Percentiles rank a stretch among this genome's conserved stretches.
Conservation (phyloP, 1,140 invertebrate genomes). For the Leguminivora glycinivorella region DNA sequence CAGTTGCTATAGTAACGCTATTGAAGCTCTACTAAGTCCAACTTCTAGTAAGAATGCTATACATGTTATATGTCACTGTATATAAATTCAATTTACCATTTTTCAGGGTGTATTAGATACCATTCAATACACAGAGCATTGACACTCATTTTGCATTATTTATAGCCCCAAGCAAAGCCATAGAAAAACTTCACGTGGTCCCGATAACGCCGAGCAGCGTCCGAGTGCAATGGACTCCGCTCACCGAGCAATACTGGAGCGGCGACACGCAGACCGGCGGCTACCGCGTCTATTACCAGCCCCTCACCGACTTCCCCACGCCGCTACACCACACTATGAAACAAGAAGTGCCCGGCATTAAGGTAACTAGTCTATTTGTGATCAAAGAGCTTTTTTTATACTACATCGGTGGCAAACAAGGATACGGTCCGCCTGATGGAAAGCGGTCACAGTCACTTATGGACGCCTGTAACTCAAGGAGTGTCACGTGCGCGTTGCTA, state of each 20-base stretch:
- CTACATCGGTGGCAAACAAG: no score
- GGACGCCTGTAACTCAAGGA: no score
- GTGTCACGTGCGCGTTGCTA: no score
- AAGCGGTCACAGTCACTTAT: no score
- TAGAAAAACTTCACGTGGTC: slow-evolving; percentile 90
- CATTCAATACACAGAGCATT: no score
- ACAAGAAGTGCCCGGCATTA: slow-evolving; percentile 89
- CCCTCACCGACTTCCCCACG: slow-evolving; percentile 91
- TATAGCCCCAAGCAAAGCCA: slow-evolving; percentile 90
- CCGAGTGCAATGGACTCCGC: slow-evolving; percentile 90
- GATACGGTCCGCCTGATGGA: no score
- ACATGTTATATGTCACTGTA: no score
- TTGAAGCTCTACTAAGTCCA: no score
- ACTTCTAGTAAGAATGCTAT: no score
- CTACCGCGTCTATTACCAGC: slow-evolving; percentile 93
- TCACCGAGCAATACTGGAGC: slow-evolving; percentile 91
- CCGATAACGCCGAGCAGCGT: slow-evolving; percentile 95
- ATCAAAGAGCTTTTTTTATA: no score
- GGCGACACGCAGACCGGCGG: slow-evolving; percentile 92
- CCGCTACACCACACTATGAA: slow-evolving; percentile 89
- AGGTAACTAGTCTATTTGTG: slow-evolving; percentile 69
- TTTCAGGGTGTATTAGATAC: no score
- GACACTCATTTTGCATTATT: not conserved
- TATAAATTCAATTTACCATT: slow-evolving; percentile 62
- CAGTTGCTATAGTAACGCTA: no score